phyloP scores from a whole-genome alignment of 2,888 invertebrate species.

The Nephrocerus scutellatus region DNA sequence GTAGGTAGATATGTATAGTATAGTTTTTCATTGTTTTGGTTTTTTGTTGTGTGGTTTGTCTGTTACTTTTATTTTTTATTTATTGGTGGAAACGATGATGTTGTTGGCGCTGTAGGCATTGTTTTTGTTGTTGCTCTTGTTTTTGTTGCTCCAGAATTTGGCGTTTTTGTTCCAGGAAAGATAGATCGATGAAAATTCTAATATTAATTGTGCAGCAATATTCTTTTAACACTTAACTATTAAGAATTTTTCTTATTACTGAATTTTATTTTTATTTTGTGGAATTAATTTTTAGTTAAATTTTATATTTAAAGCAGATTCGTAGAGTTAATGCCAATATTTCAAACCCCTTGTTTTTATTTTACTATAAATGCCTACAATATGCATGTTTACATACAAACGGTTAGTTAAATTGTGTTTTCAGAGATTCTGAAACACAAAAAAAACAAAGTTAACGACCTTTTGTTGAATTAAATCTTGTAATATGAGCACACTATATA shows the following conservation, averaged over 20 bases:
- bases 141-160: constrained; percentile 57
- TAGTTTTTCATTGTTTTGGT: constrained; percentile 18
- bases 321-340: not conserved
- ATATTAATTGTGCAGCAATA: constrained; percentile 48
- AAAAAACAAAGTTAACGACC: too few species aligned
- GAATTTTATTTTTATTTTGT: not conserved
- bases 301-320: not conserved
- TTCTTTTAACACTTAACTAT: constrained; percentile 33
- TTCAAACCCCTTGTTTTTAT: not conserved
- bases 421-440: too few species aligned
- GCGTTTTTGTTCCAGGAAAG: constrained; percentile 70
- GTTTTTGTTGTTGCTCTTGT: constrained; percentile 45
- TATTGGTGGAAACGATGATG: constrained; percentile 45
- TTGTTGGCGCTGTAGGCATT: constrained; percentile 40
- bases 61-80: constrained; percentile 27
- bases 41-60: constrained; percentile 16
- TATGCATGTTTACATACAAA: too few species aligned
- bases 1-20: constrained; percentile 19
- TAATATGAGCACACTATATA: too few species aligned
- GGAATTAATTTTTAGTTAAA: not conserved
- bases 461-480: too few species aligned
- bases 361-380: too few species aligned
- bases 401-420: too few species aligned
- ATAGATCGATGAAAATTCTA: constrained; percentile 77
- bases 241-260: constrained; percentile 6